Conservation (phyloP, 2,888 invertebrate genomes). For the Platynereis dumerilii region DNA sequence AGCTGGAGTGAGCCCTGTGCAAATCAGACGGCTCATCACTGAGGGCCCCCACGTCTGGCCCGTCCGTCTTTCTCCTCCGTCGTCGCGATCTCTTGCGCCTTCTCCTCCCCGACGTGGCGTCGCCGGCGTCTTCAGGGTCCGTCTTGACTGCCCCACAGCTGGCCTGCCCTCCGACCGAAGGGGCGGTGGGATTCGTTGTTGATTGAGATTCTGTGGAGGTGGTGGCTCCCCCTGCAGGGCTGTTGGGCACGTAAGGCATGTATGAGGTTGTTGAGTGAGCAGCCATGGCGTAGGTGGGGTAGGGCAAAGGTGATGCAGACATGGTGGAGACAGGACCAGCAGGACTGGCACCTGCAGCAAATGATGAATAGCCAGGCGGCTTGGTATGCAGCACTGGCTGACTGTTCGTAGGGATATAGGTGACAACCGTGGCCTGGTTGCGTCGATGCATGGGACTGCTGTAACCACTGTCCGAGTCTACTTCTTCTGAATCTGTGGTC, state of each 20-base stretch:
- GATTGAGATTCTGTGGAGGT: not conserved
- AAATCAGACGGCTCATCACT: slow-evolving; percentile 31
- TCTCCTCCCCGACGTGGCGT: slow-evolving; percentile 12
- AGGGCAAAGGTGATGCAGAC: not conserved
- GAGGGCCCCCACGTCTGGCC: slow-evolving; percentile 23
- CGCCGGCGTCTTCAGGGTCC: slow-evolving; percentile 21
- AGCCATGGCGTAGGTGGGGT: not conserved
- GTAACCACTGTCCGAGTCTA: slow-evolving; percentile 57
- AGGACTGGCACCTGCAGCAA: not conserved
- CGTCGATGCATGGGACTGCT: slow-evolving; percentile 51
- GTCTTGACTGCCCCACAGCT: slow-evolving; percentile 11
- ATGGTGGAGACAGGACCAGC: not conserved
- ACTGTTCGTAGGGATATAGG: not conserved
- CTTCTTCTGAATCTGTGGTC: slow-evolving; percentile 36
- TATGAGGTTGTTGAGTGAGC: not conserved
- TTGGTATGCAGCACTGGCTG: not conserved
- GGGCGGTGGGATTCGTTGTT: not conserved
- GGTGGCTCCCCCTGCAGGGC: not conserved
- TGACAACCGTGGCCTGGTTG: slow-evolving; percentile 45
- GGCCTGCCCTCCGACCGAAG: not conserved
- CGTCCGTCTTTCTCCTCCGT: slow-evolving; percentile 11
- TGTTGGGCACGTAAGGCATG: slow-evolving; percentile 6
- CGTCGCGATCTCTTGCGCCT: slow-evolving; percentile 22
- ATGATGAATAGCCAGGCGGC: not conserved
- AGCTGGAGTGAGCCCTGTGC: slow-evolving; percentile 30